Evolutionary conservation across 1,140 invertebrate species (phyloP).

Genomic region (Rhysida immarginata): DNA sequence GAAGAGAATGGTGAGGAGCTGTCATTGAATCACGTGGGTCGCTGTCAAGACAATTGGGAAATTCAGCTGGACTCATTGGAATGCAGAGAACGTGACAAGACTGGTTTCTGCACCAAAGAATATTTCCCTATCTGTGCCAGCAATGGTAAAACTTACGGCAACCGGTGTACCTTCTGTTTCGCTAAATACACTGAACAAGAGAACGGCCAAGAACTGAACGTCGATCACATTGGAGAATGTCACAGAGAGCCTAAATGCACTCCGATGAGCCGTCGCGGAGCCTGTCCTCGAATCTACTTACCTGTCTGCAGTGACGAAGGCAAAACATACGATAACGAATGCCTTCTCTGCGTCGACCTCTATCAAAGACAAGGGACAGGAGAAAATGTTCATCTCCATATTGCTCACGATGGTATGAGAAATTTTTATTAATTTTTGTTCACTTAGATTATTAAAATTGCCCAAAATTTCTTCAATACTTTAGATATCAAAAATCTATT

Average conservation of each 20-base stretch:
- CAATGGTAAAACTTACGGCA: conserved; percentile 70
- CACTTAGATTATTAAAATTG: too few species aligned
- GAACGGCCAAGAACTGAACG: not conserved
- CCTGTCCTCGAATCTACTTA: conserved; percentile 41
- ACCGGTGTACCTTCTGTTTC: conserved; percentile 61
- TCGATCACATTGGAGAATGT: not conserved
- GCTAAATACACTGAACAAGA: conserved; percentile 44
- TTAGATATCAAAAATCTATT: too few species aligned
- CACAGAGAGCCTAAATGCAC: not conserved
- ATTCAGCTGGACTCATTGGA: not conserved
- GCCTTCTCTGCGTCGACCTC: conserved; percentile 18
- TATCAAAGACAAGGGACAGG: not conserved
- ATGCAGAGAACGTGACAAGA: conserved; percentile 16
- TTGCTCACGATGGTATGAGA: not conserved
- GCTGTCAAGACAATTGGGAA: not conserved
- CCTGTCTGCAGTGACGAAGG: conserved; percentile 52
- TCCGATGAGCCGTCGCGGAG: not conserved
- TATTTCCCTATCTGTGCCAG: conserved; percentile 69
- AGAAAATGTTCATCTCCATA: not conserved
- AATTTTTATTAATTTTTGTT: too few species aligned
- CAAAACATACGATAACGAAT: conserved; percentile 42
- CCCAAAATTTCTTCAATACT: too few species aligned
- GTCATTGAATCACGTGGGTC: not conserved
- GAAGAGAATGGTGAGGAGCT: conserved; percentile 1
- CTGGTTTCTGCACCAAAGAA: conserved; percentile 57